Conservation (phyloP, 1,140 invertebrate species). For the Caenorhabditis latens region DNA sequence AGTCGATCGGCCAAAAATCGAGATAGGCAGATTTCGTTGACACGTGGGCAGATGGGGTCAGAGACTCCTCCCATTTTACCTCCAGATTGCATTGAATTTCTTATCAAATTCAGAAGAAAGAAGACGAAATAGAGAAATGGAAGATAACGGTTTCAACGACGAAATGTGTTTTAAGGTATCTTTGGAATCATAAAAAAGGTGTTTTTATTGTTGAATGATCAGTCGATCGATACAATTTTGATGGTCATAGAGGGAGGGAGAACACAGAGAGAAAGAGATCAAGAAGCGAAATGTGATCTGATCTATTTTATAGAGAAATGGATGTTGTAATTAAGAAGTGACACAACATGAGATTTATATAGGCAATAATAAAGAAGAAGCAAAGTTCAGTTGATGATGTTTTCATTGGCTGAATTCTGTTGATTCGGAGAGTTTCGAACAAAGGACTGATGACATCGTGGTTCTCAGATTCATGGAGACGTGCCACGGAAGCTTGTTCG, state of each 20-base stretch:
- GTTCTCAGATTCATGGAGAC: not conserved
- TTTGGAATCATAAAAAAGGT: not conserved
- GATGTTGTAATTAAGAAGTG: too few relatives aligned
- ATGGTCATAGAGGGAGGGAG: not conserved
- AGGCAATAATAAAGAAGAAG: not conserved
- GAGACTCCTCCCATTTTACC: not conserved
- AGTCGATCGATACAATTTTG: too few relatives aligned
- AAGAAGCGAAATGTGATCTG: slow-evolving; percentile 46
- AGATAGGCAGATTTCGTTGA: not conserved
- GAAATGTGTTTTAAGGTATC: not conserved
- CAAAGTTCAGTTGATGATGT: slow-evolving; percentile 19
- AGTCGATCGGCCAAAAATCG: not conserved
- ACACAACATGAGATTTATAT: not conserved
- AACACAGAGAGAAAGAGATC: not conserved
- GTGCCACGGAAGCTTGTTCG: too few relatives aligned
- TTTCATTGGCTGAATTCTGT: not conserved
- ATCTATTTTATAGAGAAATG: not conserved
- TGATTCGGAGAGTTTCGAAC: too few relatives aligned
- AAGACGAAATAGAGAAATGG: not conserved
- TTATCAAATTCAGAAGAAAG: not conserved
- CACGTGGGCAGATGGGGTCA: not conserved
- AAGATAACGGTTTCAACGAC: slow-evolving; percentile 49
- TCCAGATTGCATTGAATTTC: not conserved
- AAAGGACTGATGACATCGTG: not conserved
- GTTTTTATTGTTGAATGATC: slow-evolving; percentile 15